Evolutionary conservation across 1,140 invertebrate genomes (phyloP).

Genomic region (Elymnias hypermnestra): DNA sequence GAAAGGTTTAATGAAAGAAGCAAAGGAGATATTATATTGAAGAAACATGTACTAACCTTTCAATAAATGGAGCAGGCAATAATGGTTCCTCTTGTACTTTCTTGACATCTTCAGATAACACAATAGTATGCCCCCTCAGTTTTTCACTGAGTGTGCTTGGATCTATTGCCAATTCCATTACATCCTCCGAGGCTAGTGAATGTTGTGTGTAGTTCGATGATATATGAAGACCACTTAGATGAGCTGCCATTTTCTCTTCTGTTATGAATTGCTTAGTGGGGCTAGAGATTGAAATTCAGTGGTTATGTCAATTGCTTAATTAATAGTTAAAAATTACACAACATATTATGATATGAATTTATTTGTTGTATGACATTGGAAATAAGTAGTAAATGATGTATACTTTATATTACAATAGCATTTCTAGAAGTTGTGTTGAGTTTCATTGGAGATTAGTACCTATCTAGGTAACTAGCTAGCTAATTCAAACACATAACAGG

Average conservation of each 20-base stretch:
- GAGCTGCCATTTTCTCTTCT: slow-evolving; percentile 87
- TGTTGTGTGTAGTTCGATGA: slow-evolving; percentile 70
- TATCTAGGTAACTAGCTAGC: too few relatives aligned
- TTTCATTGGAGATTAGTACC: too few relatives aligned
- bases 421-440: too few relatives aligned
- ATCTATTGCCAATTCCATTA: slow-evolving; percentile 50
- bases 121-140: slow-evolving; percentile 76
- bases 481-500: too few relatives aligned
- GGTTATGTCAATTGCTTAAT: too few relatives aligned
- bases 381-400: background rate
- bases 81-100: slow-evolving; percentile 79
- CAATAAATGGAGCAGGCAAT: slow-evolving; percentile 77
- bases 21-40: too few relatives aligned
- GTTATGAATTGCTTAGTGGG: slow-evolving; percentile 86
- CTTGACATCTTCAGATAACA: slow-evolving; percentile 83
- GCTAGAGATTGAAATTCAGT: slow-evolving; percentile 41
- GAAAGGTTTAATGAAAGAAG: too few relatives aligned
- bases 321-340: too few relatives aligned
- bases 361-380: too few relatives aligned
- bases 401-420: too few relatives aligned
- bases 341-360: too few relatives aligned
- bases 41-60: slow-evolving; percentile 70
- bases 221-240: slow-evolving; percentile 84
- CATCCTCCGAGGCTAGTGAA: slow-evolving; percentile 40
- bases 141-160: slow-evolving; percentile 59